Conservation (phyloP, 2,797 vertebrate genomes). For the Selene dorsalis region DNA sequence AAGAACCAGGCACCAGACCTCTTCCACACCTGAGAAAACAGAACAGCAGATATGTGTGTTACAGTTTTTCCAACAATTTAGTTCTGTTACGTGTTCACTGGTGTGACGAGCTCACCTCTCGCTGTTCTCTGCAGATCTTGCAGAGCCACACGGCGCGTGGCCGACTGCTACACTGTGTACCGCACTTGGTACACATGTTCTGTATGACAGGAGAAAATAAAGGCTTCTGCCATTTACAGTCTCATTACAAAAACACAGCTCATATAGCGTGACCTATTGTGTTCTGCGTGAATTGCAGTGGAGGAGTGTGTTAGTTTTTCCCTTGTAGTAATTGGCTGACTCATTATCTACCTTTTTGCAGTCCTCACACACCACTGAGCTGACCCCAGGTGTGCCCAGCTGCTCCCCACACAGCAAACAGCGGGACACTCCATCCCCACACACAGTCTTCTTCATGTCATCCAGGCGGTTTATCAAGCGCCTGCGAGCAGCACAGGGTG, state of each 20-base stretch:
- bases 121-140: constrained; percentile 97
- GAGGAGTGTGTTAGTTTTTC: neutral
- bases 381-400: constrained; percentile 88
- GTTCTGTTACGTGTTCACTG: neutral
- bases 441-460: constrained; percentile 93
- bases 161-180: constrained; percentile 90
- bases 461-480: constrained; percentile 95
- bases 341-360: constrained; percentile 92
- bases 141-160: constrained; percentile 94
- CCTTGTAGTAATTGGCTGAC: constrained; percentile 11
- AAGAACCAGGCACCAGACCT: constrained; percentile 99
- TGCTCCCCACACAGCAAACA: constrained; percentile 97
- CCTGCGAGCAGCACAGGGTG: constrained; percentile 77
- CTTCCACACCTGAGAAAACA: constrained; percentile 93
- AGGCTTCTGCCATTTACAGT: constrained; percentile 27
- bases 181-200: constrained; percentile 97
- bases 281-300: constrained; percentile 9
- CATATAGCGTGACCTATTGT: constrained; percentile 4
- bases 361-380: constrained; percentile 96
- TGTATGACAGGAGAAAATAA: constrained; percentile 70
- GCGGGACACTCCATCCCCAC: constrained; percentile 93
- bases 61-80: neutral
- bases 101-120: constrained; percentile 88
- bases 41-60: neutral
- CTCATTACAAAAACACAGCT: constrained; percentile 5